Evolutionary conservation across 1,140 invertebrate species (phyloP), one percentile per base, ranked within the genome.

Genomic region (Drosophila lacteicornis): DNA sequence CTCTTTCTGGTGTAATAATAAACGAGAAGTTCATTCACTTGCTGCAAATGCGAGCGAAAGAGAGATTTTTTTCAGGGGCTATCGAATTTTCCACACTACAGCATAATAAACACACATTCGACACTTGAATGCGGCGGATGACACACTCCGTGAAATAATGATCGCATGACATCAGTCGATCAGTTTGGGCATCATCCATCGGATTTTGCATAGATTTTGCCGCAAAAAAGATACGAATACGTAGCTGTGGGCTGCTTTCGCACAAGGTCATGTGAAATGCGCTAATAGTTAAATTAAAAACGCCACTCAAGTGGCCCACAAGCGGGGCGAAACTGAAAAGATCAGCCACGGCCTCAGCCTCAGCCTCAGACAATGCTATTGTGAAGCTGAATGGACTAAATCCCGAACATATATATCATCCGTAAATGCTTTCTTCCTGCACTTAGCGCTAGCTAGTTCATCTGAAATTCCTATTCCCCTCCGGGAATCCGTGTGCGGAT

Each of bases 401-500:
- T 60, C 49, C 47, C 53, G 59, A 65, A 58, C 59, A 42, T 50
- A 71, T 50, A 71, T 67, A 71, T 81, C 60, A 83, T 79, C 51
- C 57, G 75, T 90, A 90, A 90, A 90, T 82, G 85, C 81, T 82
- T 85, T 90, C 85, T 82, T 90, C 85, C 85, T 90, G 85, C 85
- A 70, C 69, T 90, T 90, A 86, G 79, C 47, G 61, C 60, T 75
- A 67, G 42, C 7, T 30, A 22, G 80, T 73, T 71, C 61, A 71
- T 43, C 45, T 49, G 13, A 47, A 58, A 33, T 58, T 59, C 33
- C 33, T 22, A 46, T 65, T 47, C 51, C 56, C 66, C 65, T 46
- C 50, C 13, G 67, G 50, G 51, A 69, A 47, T 60, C 85, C 65
- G 63, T 36, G 40, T 42, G 19, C 55, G 53, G 53, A 62, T 62